Evolutionary conservation across 2,113 vertebrate species (phyloP), one percentile per base, ranked within the genome.

Genomic region (Phylloscopus whistleri): DNA sequence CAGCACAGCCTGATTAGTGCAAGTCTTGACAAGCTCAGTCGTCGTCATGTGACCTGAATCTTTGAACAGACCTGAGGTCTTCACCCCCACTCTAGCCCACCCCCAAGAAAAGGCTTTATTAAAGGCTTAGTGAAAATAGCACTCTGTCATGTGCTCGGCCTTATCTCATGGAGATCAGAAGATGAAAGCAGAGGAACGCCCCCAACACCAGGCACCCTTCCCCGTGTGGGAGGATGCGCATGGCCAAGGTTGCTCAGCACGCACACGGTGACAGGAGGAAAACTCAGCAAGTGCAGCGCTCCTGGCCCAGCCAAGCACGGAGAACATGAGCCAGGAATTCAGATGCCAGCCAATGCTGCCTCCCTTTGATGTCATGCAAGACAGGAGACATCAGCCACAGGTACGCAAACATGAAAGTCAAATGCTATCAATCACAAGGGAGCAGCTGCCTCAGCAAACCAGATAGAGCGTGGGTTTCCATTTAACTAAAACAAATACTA

Each of bases 281-380:
- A 77, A 74, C 52, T 66, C 78, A 74, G 27, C 39, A 74, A 90
- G 64, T 26, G 28, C 33, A 30, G 20, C 0, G 1, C 59, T 86
- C 30, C 68, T 5, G 3, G 63, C 56, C n/a, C 41, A 48, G 92
- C n/a, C 79, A 86, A 95, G 76, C 85, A 84, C 0, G 0, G 63
- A 86, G 73, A 94, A 55, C 35, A 41, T 0, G 13, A 93, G 62
- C 87, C 64, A 83, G 1, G 2, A 80, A 77, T 74, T 75, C 52
- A 83, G 55, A 67, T 84, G 75, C 72, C 93, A 59, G 51, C 75
- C 59, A 72, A 3, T 0, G 6, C 48, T 83, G 43, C 48, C 30
- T 92, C 12, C 10, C 87, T 96, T 96, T 97, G 93, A 97, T 88
- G 93, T 96, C 51, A 41, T 59, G 43, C 75, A 86, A 70, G 82